Base-by-base conservation (phyloP, 92 coral and sea anemone genomes). In the Porites divaricata region DNA sequence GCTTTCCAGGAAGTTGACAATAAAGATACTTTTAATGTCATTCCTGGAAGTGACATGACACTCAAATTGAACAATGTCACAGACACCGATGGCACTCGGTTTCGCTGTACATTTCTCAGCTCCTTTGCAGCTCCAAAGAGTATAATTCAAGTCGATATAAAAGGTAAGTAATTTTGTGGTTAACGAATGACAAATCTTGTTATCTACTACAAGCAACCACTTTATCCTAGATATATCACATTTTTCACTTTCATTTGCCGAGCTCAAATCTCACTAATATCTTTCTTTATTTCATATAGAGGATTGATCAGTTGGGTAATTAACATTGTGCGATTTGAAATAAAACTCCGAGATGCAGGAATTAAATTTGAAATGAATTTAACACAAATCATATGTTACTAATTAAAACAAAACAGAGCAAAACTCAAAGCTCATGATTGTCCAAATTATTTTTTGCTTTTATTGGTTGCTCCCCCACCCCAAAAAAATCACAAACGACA, bases 31-130 rank as follows among this genome's bases (percentile, higher is more conserved):
- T 66, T 91, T 20, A 52, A 50, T 26, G 10, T 91, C n/a, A 26
- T 74, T 14, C 61, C 87, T 85, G 92, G 86, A 49, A 67, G 71
- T 35, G 90, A 85, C 53, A 50, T 74, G 74, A 86, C 89, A 17
- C 50, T 94, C 35, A 65, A 52, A 7, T 50, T 92, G 65, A 63
- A 68, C 22, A 90, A 94, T 66, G 87, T 85, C 26, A 90, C 88
- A 7, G 67, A 80, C 59, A 23, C 66, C 7, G 93, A 91, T 41
- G 89, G 82, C 67, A 90, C 95, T n/a, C 89, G 98, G 49, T 94
- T 78, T 74, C 85, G 95, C 13, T 92, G 95, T 65, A 83, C 95
- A 12, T 85, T 92, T 74, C 73, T 94, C 49, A 94, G 98, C 74
- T 89, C 93, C 0, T 88, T 92, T 81, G 69, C 92, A 9, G 87